phyloP scores from a whole-genome alignment of 2,888 invertebrate species.

The Lochmaea capreae region DNA sequence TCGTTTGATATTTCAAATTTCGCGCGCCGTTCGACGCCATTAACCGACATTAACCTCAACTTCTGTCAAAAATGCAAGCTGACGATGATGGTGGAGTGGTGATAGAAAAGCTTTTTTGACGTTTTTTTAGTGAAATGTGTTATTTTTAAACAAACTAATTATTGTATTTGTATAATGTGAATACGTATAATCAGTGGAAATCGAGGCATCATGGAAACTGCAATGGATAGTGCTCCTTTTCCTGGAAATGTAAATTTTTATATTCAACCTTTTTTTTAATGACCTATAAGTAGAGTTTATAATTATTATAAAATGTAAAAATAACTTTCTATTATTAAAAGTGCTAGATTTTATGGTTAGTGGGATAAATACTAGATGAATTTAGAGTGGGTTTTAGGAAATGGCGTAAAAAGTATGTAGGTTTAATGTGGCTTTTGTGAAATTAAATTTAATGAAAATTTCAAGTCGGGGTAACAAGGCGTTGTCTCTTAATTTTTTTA shows the following conservation, averaged over 20 bases:
- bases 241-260: constrained; percentile 47
- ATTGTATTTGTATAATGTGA: constrained; percentile 41
- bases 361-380: constrained; percentile 17
- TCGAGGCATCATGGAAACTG: constrained; percentile 48
- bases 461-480: constrained; percentile 36
- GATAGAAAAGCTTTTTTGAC: constrained; percentile 39
- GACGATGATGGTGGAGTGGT: constrained; percentile 39
- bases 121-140: constrained; percentile 30
- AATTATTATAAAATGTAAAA: constrained; percentile 41
- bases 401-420: constrained; percentile 21
- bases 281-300: constrained; percentile 43
- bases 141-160: constrained; percentile 26
- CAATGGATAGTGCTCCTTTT: constrained; percentile 52
- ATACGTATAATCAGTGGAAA: constrained; percentile 29
- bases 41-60: constrained; percentile 45
- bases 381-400: constrained; percentile 12
- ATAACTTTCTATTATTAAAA: constrained; percentile 48
- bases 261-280: constrained; percentile 39
- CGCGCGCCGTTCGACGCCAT: constrained; percentile 30
- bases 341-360: constrained; percentile 24
- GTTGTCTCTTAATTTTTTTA: constrained; percentile 32
- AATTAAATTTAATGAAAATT: constrained; percentile 25
- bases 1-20: constrained; percentile 38
- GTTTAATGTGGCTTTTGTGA: constrained; percentile 20
- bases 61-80: constrained; percentile 42